Evolutionary conservation across 2,888 invertebrate genomes (phyloP), one percentile per base, ranked within the genome.

Genomic region (Epinotia ramella): DNA sequence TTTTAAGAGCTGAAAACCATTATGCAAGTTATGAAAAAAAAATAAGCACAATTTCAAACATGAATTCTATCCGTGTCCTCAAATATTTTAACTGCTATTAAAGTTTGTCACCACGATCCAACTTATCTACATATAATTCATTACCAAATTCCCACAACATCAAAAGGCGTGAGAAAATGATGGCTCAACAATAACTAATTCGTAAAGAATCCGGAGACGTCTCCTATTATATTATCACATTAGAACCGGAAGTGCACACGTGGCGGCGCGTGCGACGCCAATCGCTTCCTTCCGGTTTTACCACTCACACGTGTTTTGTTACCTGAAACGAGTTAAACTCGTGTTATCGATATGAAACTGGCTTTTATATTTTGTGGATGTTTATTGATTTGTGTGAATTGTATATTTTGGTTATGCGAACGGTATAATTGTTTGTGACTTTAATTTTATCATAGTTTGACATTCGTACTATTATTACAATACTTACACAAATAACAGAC

Each of bases 181-280:
- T 71, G 79, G 71, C 76, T 78, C 81, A 83, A 86, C 84, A 84
- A 81, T 77, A 82, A 84, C 83, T 82, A 88, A 89, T 84, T 86
- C 85, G 87, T 87, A 87, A 86, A 86, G 83, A 83, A 84, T 83
- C 82, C 79, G 90, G 95, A 92, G 95, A 95, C 91, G 92, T 94
- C 95, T 88, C 93, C 90, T 93, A 94, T 95, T 94, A 90, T 93
- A 88, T 92, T 89, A 91, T 89, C 88, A 88, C 91, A 91, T 92
- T 91, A 91, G 83, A 81, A 86, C 84, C 92, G 93, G 93, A 93
- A 89, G 88, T 84, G 87, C 53, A 86, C 93, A 86, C 93, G 94
- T 92, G 93, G 84, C 88, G 88, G 83, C 88, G 91, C 88, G 92
- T 89, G 93, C 88, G 88, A 86, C 81, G 77, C 88, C 90, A 93